Conservation (phyloP, 2,888 invertebrate species). For the Enoplolaimus lenunculus region DNA sequence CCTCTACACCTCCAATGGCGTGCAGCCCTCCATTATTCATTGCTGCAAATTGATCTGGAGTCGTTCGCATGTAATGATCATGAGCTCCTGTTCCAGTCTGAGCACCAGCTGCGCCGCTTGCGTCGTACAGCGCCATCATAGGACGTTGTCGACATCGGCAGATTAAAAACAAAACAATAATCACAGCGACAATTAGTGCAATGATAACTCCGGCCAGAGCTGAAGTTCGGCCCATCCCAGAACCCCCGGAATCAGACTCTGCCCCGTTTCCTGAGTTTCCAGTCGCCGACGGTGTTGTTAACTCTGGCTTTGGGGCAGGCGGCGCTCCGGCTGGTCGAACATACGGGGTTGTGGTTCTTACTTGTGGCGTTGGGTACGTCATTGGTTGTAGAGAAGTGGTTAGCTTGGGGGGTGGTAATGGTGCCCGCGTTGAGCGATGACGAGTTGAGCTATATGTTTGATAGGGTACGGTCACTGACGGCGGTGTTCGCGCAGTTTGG, state of each 20-base stretch:
- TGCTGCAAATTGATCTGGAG: no score
- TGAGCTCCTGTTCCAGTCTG: no score
- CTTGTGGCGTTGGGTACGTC: background rate
- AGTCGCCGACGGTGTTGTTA: background rate
- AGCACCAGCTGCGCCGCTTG: background rate
- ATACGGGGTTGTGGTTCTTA: background rate
- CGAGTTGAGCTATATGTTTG: no score
- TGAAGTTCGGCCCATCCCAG: background rate
- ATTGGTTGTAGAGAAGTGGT: background rate
- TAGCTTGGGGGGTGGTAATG: no score
- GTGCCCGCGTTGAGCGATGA: no score
- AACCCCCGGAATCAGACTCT: background rate
- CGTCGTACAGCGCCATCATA: no score
- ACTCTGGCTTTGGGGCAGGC: background rate
- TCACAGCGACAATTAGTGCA: background rate
- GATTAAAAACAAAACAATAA: background rate
- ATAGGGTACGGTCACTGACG: no score
- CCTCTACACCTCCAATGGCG: background rate
- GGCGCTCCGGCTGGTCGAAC: background rate
- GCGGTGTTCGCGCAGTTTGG: no score
- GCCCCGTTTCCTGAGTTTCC: background rate
- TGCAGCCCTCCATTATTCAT: background rate
- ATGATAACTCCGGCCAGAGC: background rate
- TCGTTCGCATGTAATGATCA: no score
- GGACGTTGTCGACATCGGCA: background rate